phyloP scores from a whole-genome alignment of 2,888 invertebrate genomes.

The Lithophane semibrunnea region DNA sequence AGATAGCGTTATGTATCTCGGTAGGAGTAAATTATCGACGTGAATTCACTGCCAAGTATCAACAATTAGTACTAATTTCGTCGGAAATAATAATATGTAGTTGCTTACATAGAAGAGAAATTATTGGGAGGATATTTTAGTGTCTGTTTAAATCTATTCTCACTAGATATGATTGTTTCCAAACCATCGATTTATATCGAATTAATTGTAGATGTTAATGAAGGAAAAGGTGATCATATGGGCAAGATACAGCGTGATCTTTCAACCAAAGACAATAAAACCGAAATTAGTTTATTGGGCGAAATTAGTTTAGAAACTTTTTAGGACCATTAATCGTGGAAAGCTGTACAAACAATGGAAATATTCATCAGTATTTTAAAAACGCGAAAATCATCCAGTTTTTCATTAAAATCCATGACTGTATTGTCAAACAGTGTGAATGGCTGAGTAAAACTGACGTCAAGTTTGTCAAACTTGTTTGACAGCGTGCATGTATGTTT shows the following conservation, averaged over 20 bases:
- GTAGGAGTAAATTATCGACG: slow-evolving; percentile 25
- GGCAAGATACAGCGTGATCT: not conserved
- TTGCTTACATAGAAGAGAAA: slow-evolving; percentile 15
- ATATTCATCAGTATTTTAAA: not conserved
- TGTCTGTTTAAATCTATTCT: slow-evolving; percentile 1
- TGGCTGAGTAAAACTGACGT: slow-evolving; percentile 57
- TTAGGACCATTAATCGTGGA: not conserved
- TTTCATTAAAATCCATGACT: slow-evolving; percentile 18
- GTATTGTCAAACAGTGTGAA: slow-evolving; percentile 48
- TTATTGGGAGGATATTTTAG: slow-evolving; percentile 2
- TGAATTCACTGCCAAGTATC: slow-evolving; percentile 43
- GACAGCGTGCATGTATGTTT: slow-evolving; percentile 63
- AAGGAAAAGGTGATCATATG: not conserved
- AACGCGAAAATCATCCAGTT: not conserved
- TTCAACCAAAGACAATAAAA: not conserved
- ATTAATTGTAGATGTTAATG: not conserved
- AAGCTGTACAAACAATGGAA: not conserved
- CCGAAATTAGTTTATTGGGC: not conserved
- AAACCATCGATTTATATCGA: slow-evolving; percentile 4
- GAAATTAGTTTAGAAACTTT: not conserved
- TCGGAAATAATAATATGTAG: slow-evolving; percentile 23
- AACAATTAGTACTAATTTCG: slow-evolving; percentile 17
- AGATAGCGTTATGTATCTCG: slow-evolving; percentile 20
- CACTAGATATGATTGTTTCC: not conserved
- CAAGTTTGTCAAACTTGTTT: slow-evolving; percentile 65